phyloP scores from a whole-genome alignment of 2,888 invertebrate species.

The Dicranocentrus wangi region DNA sequence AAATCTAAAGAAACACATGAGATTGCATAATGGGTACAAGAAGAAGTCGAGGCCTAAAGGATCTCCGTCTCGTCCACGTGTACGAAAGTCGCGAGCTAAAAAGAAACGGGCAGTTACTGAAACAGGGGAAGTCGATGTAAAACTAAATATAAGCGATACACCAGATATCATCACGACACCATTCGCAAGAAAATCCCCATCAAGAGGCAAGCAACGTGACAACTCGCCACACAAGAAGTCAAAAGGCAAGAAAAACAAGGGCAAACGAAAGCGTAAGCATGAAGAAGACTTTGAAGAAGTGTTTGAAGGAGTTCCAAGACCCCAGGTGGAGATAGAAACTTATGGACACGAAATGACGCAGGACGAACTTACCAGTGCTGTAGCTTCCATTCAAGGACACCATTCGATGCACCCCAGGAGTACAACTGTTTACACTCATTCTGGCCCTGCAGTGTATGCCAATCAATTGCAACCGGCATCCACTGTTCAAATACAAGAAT shows the following conservation, averaged over 20 bases:
- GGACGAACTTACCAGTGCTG: conserved; percentile 1
- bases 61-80: no score
- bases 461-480: background rate
- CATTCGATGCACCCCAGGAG: background rate
- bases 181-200: no score
- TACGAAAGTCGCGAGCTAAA: no score
- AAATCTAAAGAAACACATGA: conserved; percentile 20
- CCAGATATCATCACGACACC: no score
- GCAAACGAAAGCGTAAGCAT: background rate
- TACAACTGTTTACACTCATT: no score
- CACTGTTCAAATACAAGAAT: background rate
- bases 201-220: background rate
- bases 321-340: background rate
- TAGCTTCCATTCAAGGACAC: conserved; percentile 8
- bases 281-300: background rate
- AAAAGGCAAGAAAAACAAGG: background rate
- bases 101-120: no score
- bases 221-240: background rate
- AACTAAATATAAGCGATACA: background rate
- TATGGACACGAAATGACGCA: background rate
- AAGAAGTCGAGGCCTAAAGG: conserved; percentile 1
- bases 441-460: background rate
- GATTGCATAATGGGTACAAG: background rate
- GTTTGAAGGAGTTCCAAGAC: background rate
- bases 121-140: no score